Evolutionary conservation across 1,140 invertebrate species (phyloP), one percentile per base, ranked within the genome.

Genomic region (Drosophila orosa): DNA sequence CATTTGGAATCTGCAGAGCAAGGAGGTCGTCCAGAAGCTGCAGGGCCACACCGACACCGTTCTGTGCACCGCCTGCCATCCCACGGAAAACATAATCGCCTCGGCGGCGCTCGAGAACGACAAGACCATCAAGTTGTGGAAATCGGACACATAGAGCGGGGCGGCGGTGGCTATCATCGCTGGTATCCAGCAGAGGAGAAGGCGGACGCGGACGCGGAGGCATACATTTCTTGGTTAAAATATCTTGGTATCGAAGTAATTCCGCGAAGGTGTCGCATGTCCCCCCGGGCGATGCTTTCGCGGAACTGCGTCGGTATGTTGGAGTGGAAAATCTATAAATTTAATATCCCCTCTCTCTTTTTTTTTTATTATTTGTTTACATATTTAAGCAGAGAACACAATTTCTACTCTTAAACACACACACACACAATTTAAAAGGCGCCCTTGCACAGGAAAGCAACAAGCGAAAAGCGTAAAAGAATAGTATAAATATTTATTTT

Each of bases 1-100:
- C 90, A 99, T 99, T 82, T 99, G 99, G 99, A 99, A 99, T 94
- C 94, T 99, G 58, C 99, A 99, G 92, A 99, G 98, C 17, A 99
- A 99, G 93, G 98, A 99, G 94, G 97, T 99, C 74, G 99, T 99
- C 48, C 99, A 99, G 93, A 98, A 98, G 93, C 93, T 99, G 59
- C 95, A 97, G 89, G 98, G 98, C 4, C 98, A 99, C 92, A 98
- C 98, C 90, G 98, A 99, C 94, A 98, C 98, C 5, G 98, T 99
- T 12, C 93, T 99, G 6, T 99, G 98, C 90, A 99, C 98, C 33
- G 98, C 98, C 2, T 99, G 99, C 93, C 99, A 99, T 93, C 98
- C 98, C 54, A 98, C 98, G 31, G 97, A 99, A 92, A 99, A 99
- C 92, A 99, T 99, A 39, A 99, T 99, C 77, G 99, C 99, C 10